phyloP scores from a whole-genome alignment of 2,113 vertebrate genomes.

The Lepisosteus osseus region DNA sequence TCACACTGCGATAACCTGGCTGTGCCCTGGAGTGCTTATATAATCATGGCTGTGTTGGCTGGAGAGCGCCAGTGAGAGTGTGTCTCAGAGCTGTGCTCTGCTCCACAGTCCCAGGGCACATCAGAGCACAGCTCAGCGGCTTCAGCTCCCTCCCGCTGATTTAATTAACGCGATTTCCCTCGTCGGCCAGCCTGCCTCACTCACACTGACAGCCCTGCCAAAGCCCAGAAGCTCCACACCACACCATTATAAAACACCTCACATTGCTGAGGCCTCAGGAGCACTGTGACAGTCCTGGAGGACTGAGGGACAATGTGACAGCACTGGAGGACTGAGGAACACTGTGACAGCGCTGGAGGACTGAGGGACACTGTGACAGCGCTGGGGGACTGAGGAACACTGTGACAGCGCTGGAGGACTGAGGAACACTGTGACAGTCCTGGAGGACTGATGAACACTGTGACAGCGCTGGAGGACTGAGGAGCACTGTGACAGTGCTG shows the following conservation, averaged over 20 bases:
- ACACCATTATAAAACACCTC: not conserved
- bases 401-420: too few relatives aligned
- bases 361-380: too few relatives aligned
- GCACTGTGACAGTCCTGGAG: not conserved
- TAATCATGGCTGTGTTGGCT: not conserved
- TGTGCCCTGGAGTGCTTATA: constrained; percentile 8
- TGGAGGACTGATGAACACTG: too few relatives aligned
- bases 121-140: constrained; percentile 6
- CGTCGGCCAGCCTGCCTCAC: not conserved
- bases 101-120: too few relatives aligned
- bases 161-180: constrained; percentile 14
- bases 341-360: too few relatives aligned
- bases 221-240: not conserved
- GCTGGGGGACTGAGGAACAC: too few relatives aligned
- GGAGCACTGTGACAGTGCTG: too few relatives aligned
- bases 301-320: not conserved
- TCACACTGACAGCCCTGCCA: not conserved
- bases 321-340: too few relatives aligned
- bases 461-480: too few relatives aligned
- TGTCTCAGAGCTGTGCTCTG: not conserved
- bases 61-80: not conserved
- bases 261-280: not conserved
- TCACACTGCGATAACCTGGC: not conserved
- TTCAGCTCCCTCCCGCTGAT: not conserved
- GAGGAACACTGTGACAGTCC: too few relatives aligned